Evolutionary conservation across 64 coral and sea anemone species (phyloP), one percentile per base, ranked within the genome.

Genomic region (Montipora efflorescens): DNA sequence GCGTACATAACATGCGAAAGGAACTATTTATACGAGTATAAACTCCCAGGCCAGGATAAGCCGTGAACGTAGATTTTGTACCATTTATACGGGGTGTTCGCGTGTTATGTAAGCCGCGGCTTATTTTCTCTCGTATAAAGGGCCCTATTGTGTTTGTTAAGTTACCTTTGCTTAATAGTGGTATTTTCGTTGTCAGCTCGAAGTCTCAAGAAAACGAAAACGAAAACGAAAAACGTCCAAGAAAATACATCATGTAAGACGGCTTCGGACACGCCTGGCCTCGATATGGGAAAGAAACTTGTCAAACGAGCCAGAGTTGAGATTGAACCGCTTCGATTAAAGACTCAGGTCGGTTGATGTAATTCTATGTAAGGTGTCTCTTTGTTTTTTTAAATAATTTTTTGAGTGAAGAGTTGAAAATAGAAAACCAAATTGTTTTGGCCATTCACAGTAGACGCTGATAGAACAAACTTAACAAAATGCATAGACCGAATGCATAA

Each of bases 281-380:
- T 12, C 8, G 66, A 70, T 6, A 86, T 86, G 82, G 46, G 64
- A 16, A 86, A 47, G n/a, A 86, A 47, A 43, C 59, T 49, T 10
- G 82, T 51, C 19, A 86, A 86, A 67, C 66, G 82, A 22, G 45
- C 66, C 18, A 86, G 12, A 71, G 47, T 71, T 49, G 82, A 72
- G 82, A 71, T 86, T 70, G 82, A 86, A 49, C 82, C 82, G 22
- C 64, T 86, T 7, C 62, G 8, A 46, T 59, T 86, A 7, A 86
- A 86, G 7, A 71, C 18, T 49, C 82, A 86, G 82, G 82, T 86
- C n/a, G 66, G 82, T 86, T 49, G 10, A 67, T 67, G 53, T 59
- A 3, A 25, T 43, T 7, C 25, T 36, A 28, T 2, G 28, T 46
- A 36, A 21, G 4, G 74, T 43, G 19, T 25, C 21, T 4, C 18